Base-by-base conservation (phyloP, 2,113 vertebrate species). In the Bettongia penicillata region DNA sequence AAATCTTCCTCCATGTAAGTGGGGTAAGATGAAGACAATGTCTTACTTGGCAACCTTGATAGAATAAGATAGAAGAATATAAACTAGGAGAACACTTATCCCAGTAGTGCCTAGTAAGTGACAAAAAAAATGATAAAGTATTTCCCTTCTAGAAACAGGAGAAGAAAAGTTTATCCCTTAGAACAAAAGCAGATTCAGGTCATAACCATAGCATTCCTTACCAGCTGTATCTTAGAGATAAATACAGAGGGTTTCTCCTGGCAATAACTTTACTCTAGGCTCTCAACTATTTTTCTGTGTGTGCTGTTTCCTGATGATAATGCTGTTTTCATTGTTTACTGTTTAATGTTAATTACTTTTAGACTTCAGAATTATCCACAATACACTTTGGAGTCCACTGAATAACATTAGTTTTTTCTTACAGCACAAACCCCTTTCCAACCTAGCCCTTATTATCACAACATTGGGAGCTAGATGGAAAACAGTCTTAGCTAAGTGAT, bases 301-400 rank as follows among this genome's bases (percentile, higher is more conserved):
- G 19, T 1, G 1, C 96, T 98, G 96, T 95, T 97, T 97, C 92
- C 94, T 96, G 92, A 96, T 89, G 91, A 96, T 98, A 98, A 97
- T 89, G 90, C 25, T 94, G 90, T 95, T 98, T 98, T 94, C 95
- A 95, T 98, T 98, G 97, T 98, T 98, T 97, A 91, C 94, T 97
- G 90, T 97, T 97, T 96, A 97, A 98, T 97, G 95, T 95, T 97
- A 98, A 99, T 98, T 98, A 97, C 95, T 97, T 98, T 98, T 97
- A 93, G 96, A 96, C 92, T 96, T 98, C 92, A 94, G 93, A 97
- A 95, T 97, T 98, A 97, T 90, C 97, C 93, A 98, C 90, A 97
- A 93, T 98, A 97, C 55, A 94, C 77, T 98, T 94, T 96, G 61
- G 89, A 96, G 96, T 95, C 92, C 96, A 97, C 28, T 97, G 98